These are phyloP conservation scores for Corythornis leucogaster DNA, from an alignment of 2,797 vertebrate genomes.

Conservation along the genomic window DNA sequence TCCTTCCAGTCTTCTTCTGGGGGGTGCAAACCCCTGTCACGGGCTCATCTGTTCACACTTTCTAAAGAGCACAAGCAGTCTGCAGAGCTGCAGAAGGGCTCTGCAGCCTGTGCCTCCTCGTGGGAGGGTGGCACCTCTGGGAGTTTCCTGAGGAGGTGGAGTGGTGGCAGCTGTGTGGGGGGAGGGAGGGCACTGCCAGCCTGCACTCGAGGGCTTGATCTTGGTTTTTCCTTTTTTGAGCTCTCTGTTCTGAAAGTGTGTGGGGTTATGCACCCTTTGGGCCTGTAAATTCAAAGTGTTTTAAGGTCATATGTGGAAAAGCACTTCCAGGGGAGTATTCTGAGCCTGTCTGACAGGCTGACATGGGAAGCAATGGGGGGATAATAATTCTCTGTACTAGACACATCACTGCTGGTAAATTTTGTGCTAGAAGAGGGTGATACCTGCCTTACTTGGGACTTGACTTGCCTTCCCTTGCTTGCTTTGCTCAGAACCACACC, in stretches of 20 bases:
- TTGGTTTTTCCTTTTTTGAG: not conserved
- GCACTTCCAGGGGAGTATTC: not conserved
- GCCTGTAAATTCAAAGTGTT: not conserved
- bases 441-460: not conserved
- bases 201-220: not conserved
- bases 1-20: not conserved
- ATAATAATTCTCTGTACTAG: not conserved
- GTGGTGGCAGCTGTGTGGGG: not conserved
- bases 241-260: not conserved
- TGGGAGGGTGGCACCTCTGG: not conserved
- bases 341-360: not conserved
- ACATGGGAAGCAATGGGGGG: not conserved
- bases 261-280: not conserved
- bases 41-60: constrained; percentile 48
- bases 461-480: not conserved
- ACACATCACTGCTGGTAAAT: not conserved
- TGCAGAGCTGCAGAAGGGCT: constrained; percentile 3
- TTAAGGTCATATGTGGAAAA: not conserved
- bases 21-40: not conserved
- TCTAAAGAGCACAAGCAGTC: not conserved
- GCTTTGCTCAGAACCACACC: not conserved
- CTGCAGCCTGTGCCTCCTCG: not conserved
- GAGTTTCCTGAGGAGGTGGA: constrained; percentile 57
- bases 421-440: not conserved
- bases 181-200: not conserved